phyloP scores from a whole-genome alignment of 2,113 vertebrate genomes.

The Hydrolagus affinis region DNA sequence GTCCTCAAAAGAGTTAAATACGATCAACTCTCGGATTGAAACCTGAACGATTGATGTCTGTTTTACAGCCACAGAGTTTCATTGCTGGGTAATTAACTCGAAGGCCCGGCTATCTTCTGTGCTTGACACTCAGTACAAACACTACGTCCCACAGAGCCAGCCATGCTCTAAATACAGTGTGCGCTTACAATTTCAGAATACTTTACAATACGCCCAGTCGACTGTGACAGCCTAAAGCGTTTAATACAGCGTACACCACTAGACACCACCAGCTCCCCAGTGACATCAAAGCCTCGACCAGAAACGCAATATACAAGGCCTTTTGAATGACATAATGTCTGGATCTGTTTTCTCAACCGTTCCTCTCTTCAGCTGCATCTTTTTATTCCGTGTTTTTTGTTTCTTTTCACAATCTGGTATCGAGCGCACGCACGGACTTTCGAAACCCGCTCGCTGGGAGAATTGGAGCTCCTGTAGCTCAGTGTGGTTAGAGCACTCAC shows the following conservation, averaged over 20 bases:
- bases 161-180: conserved; percentile 13
- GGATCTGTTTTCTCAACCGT: background rate
- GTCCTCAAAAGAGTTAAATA: conserved; percentile 28
- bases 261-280: background rate
- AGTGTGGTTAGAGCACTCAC: no score
- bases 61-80: background rate
- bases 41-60: background rate
- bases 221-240: background rate
- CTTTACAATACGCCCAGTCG: background rate
- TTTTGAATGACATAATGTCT: background rate
- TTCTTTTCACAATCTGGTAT: background rate
- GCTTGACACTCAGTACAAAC: conserved; percentile 1
- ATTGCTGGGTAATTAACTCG: background rate
- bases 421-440: no score
- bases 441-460: background rate
- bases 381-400: background rate
- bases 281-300: background rate
- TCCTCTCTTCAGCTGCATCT: background rate
- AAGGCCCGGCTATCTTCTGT: conserved; percentile 1
- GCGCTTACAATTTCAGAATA: conserved; percentile 7
- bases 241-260: background rate
- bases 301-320: background rate
- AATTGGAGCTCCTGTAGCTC: no score
- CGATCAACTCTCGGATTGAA: conserved; percentile 14
- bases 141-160: background rate